phyloP scores from a whole-genome alignment of 1,140 invertebrate genomes.

The Gryllus bimaculatus region DNA sequence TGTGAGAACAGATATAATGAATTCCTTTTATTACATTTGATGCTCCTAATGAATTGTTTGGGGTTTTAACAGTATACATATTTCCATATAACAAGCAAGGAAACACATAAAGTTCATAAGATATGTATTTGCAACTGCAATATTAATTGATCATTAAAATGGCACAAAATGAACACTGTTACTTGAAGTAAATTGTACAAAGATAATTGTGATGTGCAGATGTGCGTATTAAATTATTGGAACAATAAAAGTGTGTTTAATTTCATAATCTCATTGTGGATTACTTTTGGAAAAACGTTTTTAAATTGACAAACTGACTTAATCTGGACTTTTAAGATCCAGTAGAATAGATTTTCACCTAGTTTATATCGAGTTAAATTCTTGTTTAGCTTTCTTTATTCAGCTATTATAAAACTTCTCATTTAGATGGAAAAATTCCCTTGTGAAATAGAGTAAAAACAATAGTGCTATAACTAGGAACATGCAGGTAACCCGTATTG shows the following conservation, averaged over 20 bases:
- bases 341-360: not conserved
- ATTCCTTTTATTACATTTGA: not conserved
- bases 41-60: not conserved
- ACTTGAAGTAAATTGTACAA: not conserved
- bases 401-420: not conserved
- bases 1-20: not conserved
- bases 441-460: not conserved
- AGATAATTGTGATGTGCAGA: not conserved
- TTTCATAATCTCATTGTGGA: too few species aligned
- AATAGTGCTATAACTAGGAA: not conserved
- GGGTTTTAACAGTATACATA: not conserved
- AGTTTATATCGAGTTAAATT: not conserved
- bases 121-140: not conserved
- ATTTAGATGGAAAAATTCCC: not conserved
- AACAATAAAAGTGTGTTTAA: not conserved
- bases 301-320: not conserved
- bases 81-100: not conserved
- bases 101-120: not conserved
- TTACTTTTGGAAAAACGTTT: not conserved
- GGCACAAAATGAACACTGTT: not conserved
- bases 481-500: not conserved
- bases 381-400: not conserved
- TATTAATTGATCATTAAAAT: not conserved
- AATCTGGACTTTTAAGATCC: not conserved
- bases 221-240: not conserved